Evolutionary conservation across 2,113 vertebrate species (phyloP).

Genomic region (Melospiza georgiana): DNA sequence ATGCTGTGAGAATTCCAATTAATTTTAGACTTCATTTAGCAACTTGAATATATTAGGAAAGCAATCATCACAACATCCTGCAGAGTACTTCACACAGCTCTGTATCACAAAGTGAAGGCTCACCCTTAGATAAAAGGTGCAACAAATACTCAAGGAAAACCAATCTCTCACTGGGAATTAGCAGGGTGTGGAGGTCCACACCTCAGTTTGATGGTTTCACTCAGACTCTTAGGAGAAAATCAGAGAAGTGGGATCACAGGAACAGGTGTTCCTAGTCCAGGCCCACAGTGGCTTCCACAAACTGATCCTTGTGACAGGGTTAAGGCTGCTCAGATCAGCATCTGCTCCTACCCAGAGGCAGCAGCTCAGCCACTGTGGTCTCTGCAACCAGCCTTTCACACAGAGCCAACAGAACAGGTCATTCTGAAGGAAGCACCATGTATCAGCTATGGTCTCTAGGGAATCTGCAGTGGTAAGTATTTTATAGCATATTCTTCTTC

Average conservation of each 20-base stretch:
- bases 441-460: background rate
- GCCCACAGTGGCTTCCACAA: background rate
- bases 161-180: background rate
- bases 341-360: background rate
- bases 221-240: background rate
- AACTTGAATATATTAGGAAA: slow-evolving; percentile 27
- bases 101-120: background rate
- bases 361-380: background rate
- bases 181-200: background rate
- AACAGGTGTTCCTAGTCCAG: background rate
- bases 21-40: slow-evolving; percentile 53
- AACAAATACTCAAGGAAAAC: background rate
- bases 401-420: background rate
- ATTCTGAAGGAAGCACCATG: background rate
- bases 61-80: slow-evolving; percentile 18
- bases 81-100: background rate
- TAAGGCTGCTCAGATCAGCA: background rate
- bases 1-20: slow-evolving; percentile 38
- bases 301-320: background rate
- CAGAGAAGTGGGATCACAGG: background rate
- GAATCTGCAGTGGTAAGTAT: background rate
- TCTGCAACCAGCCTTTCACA: background rate
- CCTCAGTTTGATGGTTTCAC: background rate
- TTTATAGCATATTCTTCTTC: background rate
- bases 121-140: background rate